Base-by-base conservation (phyloP, 2,113 vertebrate species). In the Tyto alba region DNA sequence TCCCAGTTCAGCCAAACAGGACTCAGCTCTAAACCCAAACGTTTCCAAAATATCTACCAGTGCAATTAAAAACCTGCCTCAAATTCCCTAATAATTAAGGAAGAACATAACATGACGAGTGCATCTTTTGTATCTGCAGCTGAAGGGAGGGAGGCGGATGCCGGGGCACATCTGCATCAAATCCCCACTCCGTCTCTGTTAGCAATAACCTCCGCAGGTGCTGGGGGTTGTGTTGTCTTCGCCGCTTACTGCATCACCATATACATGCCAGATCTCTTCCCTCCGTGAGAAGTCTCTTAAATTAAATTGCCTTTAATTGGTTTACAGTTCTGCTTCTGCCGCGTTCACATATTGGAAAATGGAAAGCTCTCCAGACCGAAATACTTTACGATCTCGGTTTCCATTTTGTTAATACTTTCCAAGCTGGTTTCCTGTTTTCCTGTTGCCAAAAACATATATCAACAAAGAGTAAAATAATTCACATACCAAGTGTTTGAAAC, bases 351-450 rank as follows among this genome's bases (percentile, higher is more conserved):
- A 21, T 45, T 56, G 92, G 76, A 79, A 74, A 74, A 75, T 5
- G 25, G 14, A 95, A 86, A 78, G 71, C 57, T 73, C 82, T 92
- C 95, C 95, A 88, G 89, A 55, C 60, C 4, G 1, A 85, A 77
- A 85, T 26, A n/a, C 82, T 92, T 90, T 36, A 75, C 30, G 4
- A 19, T 36, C 78, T 76, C 3, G 0, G 38, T 88, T 96, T 94
- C 85, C 72, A 62, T 76, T n/a, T 14, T 5, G 1, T 85, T 94
- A 30, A 53, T 81, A 59, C 94, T 97, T 97, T 96, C 97, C 90
- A 29, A 91, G 76, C 43, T 45, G 53, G 22, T 91, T 92, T 96
- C 93, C 96, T 93, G 80, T 91, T 96, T 95, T 67, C 69, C 69
- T 48, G 13, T 77, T 48, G 95, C 93, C 95, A 96, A 75, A 96